These are phyloP conservation scores for Microplitis manilae DNA, from an alignment of 2,888 invertebrate species.

Conservation along the genomic window DNA sequence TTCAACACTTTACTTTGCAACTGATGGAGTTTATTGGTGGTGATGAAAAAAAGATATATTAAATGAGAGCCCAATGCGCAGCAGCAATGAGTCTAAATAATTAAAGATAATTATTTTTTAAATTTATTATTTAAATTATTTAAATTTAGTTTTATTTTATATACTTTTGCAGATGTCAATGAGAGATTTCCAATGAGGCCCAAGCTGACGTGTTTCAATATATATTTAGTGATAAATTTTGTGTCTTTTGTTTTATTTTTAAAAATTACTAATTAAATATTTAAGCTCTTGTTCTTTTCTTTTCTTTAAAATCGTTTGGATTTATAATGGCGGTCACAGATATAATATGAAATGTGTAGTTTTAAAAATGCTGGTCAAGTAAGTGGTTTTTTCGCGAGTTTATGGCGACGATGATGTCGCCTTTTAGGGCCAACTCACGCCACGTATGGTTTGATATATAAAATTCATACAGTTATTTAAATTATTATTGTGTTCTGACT, in stretches of 20 bases:
- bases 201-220: background rate
- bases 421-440: background rate
- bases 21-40: slow-evolving; percentile 37
- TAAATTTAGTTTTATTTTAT: too few relatives aligned
- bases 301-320: slow-evolving; percentile 5
- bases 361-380: background rate
- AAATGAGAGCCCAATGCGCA: slow-evolving; percentile 46
- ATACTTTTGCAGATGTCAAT: background rate
- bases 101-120: too few relatives aligned
- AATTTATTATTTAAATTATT: too few relatives aligned
- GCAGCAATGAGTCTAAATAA: slow-evolving; percentile 37
- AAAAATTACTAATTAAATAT: slow-evolving; percentile 37
- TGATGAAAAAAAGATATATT: slow-evolving; percentile 37
- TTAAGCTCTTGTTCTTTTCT: slow-evolving; percentile 5
- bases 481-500: background rate
- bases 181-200: background rate
- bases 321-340: background rate
- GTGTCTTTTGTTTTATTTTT: slow-evolving; percentile 16
- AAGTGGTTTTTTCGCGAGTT: background rate
- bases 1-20: slow-evolving; percentile 51
- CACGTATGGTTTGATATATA: background rate
- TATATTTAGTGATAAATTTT: background rate
- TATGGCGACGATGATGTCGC: background rate
- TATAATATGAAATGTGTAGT: background rate
- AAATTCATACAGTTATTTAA: background rate